These are phyloP conservation scores for Centropus bengalensis DNA, from an alignment of 2,113 vertebrate species.

Conservation along the genomic window DNA sequence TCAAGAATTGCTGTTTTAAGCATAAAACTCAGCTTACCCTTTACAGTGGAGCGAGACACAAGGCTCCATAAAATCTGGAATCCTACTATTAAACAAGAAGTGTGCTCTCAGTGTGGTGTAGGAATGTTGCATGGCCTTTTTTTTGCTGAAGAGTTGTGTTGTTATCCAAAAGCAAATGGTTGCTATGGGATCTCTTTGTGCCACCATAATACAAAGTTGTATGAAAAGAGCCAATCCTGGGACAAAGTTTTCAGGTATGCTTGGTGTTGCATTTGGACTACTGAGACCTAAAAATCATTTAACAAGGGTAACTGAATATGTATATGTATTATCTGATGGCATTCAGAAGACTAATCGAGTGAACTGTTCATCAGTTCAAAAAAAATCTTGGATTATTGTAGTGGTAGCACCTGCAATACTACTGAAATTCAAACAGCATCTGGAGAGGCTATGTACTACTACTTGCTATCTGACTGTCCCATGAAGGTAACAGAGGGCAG, in stretches of 20 bases:
- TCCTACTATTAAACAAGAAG: background rate
- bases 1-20: background rate
- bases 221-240: background rate
- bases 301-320: background rate
- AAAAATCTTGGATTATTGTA: background rate
- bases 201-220: background rate
- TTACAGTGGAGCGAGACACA: background rate
- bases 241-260: background rate
- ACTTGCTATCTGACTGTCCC: background rate
- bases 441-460: background rate
- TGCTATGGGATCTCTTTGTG: rapidly evolving
- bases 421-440: background rate
- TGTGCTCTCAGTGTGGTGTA: rapidly evolving
- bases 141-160: background rate
- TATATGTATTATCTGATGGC: background rate
- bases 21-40: background rate
- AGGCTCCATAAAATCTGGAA: background rate
- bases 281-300: background rate
- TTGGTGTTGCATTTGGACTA: background rate
- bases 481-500: background rate
- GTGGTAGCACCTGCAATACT: background rate
- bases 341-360: rapidly evolving
- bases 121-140: background rate
- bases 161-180: background rate
- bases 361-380: background rate